A percentile compares a stretch with the other conserved stretches of the same genome.
phyloP scores from a whole-genome alignment of 2,113 vertebrate genomes.

The Morone saxatilis region DNA sequence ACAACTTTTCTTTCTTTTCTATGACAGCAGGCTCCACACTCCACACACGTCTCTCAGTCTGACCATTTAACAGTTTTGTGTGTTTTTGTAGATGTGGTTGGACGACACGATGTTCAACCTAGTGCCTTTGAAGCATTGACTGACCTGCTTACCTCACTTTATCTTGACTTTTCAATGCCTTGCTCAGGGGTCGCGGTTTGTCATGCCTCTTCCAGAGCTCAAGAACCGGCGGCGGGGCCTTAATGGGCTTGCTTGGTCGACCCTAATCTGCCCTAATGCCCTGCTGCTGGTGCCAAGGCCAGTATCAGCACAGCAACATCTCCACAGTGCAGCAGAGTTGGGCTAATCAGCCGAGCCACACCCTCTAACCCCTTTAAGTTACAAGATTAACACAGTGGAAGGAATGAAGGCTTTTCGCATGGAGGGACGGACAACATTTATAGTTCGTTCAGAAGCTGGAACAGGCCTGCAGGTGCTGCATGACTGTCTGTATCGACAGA shows the following conservation, averaged over 20 bases:
- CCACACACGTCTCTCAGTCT: not conserved
- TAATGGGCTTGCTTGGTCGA: slow-evolving; percentile 44
- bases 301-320: slow-evolving; percentile 47
- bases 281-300: slow-evolving; percentile 54
- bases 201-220: slow-evolving; percentile 27
- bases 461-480: slow-evolving; percentile 27
- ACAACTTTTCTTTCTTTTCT: not conserved
- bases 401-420: slow-evolving; percentile 13
- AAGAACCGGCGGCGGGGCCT: slow-evolving; percentile 29
- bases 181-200: not conserved
- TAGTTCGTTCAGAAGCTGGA: slow-evolving; percentile 15
- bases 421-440: slow-evolving; percentile 27
- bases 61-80: too few relatives aligned
- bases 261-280: slow-evolving; percentile 76
- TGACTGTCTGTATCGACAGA: slow-evolving; percentile 19
- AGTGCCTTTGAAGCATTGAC: not conserved
- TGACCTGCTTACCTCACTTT: not conserved
- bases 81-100: not conserved
- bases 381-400: slow-evolving; percentile 61
- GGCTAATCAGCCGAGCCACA: slow-evolving; percentile 70
- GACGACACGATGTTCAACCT: not conserved
- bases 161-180: not conserved
- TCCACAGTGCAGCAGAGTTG: slow-evolving; percentile 30
- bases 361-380: slow-evolving; percentile 57
- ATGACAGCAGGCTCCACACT: not conserved